Evolutionary conservation across 2,113 vertebrate genomes (phyloP).

Genomic region (Labeo rohita): DNA sequence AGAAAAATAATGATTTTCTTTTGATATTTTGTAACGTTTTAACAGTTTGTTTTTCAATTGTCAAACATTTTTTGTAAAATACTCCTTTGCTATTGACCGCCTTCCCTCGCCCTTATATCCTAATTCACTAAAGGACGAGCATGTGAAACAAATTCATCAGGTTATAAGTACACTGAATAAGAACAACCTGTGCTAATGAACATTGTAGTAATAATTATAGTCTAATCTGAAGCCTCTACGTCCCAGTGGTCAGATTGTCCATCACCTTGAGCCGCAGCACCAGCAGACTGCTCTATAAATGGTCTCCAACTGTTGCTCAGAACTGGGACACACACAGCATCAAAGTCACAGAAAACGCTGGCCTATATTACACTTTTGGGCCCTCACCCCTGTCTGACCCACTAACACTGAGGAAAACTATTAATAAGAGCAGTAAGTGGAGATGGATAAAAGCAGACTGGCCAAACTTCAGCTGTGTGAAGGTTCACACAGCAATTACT

Average conservation of each 20-base stretch:
- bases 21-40: neutral
- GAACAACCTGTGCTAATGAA: constrained; percentile 13
- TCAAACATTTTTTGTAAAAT: neutral
- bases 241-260: constrained; percentile 44
- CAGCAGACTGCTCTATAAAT: constrained; percentile 48
- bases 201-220: constrained; percentile 13
- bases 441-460: constrained; percentile 3
- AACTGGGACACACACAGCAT: constrained; percentile 58
- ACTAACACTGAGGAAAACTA: constrained; percentile 41
- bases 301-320: constrained; percentile 40
- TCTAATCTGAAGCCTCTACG: neutral
- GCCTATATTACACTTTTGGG: constrained; percentile 52
- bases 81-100: neutral
- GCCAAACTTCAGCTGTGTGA: neutral
- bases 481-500: neutral
- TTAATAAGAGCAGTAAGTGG: constrained; percentile 26
- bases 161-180: neutral
- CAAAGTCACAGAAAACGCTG: constrained; percentile 57
- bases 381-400: constrained; percentile 49
- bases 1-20: no score
- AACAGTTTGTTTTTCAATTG: neutral
- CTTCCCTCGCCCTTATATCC: neutral
- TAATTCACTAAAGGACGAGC: neutral
- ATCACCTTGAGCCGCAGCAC: constrained; percentile 50
- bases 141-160: neutral